phyloP scores from a whole-genome alignment of 2,113 vertebrate species.

The Phalacrocorax carbo region DNA sequence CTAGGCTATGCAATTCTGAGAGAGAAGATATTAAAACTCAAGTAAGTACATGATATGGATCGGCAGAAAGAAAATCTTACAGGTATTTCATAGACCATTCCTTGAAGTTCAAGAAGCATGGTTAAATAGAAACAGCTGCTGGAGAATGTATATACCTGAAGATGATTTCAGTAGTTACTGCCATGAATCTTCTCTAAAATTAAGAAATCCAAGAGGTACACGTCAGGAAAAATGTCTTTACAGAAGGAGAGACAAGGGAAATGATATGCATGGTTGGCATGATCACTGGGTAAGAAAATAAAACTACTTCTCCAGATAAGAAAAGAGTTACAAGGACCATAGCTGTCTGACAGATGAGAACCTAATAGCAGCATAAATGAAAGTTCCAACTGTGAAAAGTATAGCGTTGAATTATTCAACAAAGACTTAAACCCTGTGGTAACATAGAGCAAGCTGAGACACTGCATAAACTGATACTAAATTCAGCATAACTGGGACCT shows the following conservation, averaged over 20 bases:
- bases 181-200: not conserved
- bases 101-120: not conserved
- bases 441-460: not conserved
- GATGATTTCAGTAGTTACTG: not conserved
- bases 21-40: not conserved
- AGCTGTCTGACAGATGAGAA: constrained; percentile 15
- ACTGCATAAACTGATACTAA: not conserved
- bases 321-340: constrained; percentile 12
- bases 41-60: not conserved
- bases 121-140: constrained; percentile 2
- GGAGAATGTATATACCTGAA: not conserved
- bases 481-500: not conserved
- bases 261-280: not conserved
- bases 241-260: not conserved
- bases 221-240: not conserved
- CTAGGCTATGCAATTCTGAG: not conserved
- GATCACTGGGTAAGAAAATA: constrained; percentile 11
- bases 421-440: not conserved
- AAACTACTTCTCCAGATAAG: constrained; percentile 33
- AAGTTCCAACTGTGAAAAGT: constrained; percentile 22
- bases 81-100: not conserved
- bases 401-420: constrained; percentile 49
- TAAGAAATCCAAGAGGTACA: not conserved
- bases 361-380: not conserved
- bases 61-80: not conserved